Evolutionary conservation across 2,113 vertebrate species (phyloP).

Genomic region (Cottus gobio): DNA sequence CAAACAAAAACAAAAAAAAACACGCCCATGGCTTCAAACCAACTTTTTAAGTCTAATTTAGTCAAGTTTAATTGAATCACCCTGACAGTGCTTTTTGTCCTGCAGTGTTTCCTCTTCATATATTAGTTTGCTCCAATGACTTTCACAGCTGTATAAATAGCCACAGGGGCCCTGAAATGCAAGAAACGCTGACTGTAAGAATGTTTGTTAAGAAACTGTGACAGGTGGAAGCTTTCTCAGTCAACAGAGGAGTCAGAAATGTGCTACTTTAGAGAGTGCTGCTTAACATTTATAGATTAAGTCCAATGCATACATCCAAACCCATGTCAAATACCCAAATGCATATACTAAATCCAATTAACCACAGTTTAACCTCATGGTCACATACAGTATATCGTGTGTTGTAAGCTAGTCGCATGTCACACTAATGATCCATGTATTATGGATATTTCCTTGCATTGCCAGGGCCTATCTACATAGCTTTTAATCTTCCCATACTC

Average conservation of each 20-base stretch:
- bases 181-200: conserved; percentile 1
- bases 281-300: conserved; percentile 30
- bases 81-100: conserved; percentile 31
- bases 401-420: conserved; percentile 20
- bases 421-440: conserved; percentile 30
- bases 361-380: conserved; percentile 29
- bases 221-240: conserved; percentile 10
- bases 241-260: not conserved
- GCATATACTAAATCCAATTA: conserved; percentile 25
- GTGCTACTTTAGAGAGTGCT: conserved; percentile 8
- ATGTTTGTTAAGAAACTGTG: conserved; percentile 8
- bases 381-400: not conserved
- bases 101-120: conserved; percentile 13
- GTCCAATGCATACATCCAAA: not conserved
- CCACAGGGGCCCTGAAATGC: conserved; percentile 7
- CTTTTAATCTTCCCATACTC: not conserved
- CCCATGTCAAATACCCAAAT: conserved; percentile 22
- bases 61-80: conserved; percentile 22
- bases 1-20: not conserved
- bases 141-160: conserved; percentile 29
- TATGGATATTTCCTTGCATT: not conserved
- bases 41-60: conserved; percentile 14
- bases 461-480: not conserved
- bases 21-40: not conserved
- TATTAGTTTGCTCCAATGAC: conserved; percentile 32